Evolutionary conservation across 2,113 vertebrate genomes (phyloP).

Genomic region (Salminus brasiliensis): DNA sequence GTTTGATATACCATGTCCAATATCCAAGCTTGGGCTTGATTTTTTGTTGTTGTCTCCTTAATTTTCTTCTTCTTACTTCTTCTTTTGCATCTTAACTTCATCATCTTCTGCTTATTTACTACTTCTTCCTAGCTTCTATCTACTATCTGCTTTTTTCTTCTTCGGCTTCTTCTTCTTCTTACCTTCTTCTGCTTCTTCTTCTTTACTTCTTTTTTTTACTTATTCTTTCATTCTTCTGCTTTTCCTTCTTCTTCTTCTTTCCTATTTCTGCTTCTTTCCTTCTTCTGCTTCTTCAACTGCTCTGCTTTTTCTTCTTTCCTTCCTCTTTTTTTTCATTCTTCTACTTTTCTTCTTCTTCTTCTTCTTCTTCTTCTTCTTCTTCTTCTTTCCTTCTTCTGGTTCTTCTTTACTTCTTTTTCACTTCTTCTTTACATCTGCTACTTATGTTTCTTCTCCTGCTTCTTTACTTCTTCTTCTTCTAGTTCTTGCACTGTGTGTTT

Average conservation of each 20-base stretch:
- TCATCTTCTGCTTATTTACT: no score
- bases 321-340: neutral
- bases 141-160: neutral
- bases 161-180: neutral
- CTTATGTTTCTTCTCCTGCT: neutral
- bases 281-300: no score
- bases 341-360: neutral
- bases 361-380: neutral
- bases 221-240: no score
- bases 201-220: no score
- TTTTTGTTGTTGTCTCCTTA: neutral
- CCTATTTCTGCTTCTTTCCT: no score
- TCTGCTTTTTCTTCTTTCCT: neutral
- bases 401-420: neutral
- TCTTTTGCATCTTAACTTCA: no score
- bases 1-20: no score
- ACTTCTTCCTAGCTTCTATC: neutral
- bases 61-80: no score
- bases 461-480: neutral
- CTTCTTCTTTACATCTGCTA: neutral
- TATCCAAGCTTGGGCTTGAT: no score
- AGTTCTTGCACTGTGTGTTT: neutral
- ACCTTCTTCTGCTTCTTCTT: no score
- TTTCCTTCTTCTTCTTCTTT: no score
- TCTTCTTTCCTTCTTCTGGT: neutral